A percentile compares a stretch with the other conserved stretches of the same genome.
Conservation (phyloP, 2,888 invertebrate genomes). For the Crematogaster levior region DNA sequence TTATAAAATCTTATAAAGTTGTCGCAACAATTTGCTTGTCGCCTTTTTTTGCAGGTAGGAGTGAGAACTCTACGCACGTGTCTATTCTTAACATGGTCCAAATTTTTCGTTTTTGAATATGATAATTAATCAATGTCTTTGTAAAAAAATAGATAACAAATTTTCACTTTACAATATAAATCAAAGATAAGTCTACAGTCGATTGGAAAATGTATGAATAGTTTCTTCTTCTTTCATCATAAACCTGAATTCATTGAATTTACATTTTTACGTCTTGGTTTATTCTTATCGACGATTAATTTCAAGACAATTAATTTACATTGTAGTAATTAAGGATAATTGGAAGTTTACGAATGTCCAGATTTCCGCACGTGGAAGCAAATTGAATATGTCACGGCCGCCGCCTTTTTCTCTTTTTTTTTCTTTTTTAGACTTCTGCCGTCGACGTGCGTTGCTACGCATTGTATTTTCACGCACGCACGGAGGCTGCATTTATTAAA, state of each 20-base stretch:
- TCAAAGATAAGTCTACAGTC: background rate
- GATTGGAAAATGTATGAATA: background rate
- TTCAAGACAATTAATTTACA: background rate
- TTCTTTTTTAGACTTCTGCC: constrained; percentile 58
- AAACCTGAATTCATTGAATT: background rate
- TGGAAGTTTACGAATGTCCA: background rate
- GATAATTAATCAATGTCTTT: background rate
- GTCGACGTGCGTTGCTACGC: constrained; percentile 69
- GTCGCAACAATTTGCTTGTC: background rate
- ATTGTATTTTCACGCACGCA: constrained; percentile 74
- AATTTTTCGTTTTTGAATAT: background rate
- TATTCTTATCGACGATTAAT: background rate
- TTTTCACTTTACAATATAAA: background rate
- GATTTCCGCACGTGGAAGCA: constrained; percentile 31
- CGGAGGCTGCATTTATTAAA: constrained; percentile 81
- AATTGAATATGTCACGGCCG: constrained; percentile 20
- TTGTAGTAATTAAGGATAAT: background rate
- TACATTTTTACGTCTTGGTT: background rate
- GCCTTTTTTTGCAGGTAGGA: constrained; percentile 25
- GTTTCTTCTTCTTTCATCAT: background rate
- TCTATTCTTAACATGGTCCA: constrained; percentile 12
- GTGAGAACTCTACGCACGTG: background rate
- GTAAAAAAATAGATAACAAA: background rate
- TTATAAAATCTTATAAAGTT: background rate
- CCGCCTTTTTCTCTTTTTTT: background rate